Base-by-base conservation (phyloP, 2,888 invertebrate genomes). In the Temnothorax rugatulus region DNA sequence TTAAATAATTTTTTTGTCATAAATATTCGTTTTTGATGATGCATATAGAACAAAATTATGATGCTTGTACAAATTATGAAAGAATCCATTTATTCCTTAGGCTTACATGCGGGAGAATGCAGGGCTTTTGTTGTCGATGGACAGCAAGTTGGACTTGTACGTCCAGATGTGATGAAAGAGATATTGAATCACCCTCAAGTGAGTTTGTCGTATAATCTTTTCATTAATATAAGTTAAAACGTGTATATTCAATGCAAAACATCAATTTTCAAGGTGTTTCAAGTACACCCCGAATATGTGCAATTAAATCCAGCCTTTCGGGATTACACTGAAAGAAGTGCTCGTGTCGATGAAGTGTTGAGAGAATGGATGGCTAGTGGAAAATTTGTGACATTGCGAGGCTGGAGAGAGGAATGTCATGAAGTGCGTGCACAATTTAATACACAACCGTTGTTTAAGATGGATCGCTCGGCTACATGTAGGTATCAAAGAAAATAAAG, bases 381-480 rank as follows among this genome's bases (percentile, higher is more conserved):
- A 92, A 96, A 97, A 90, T 97, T 98, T 94, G 96, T 97, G 88
- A 97, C 99, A 63, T 95, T 98, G 11, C 97, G 97, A 93, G 99
- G 99, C 25, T 99, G 99, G 99, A 96, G 99, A 94, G 97, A 99
- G 96, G 99, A 99, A 97, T 98, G 97, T 95, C 98, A 98, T 95
- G 98, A 98, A 95, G 98, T 99, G n/a, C 97, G 97, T 93, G 96
- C 97, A 85, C 97, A 97, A 94, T 96, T 96, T 92, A 96, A 95
- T 87, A 96, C 96, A 69, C 95, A 95, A 77, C 96, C 97, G 75
- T 94, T 97, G 41, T 95, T 97, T 91, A 96, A 96, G 94, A 98
- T 99, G 97, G 99, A 99, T 94, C 96, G 99, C 88, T 98, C 98
- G 84, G 99, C 98, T 83, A 98, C 98, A 85, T 98, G 99, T 96